phyloP scores from a whole-genome alignment of 1,140 invertebrate genomes.

The Heliconius hermathena region DNA sequence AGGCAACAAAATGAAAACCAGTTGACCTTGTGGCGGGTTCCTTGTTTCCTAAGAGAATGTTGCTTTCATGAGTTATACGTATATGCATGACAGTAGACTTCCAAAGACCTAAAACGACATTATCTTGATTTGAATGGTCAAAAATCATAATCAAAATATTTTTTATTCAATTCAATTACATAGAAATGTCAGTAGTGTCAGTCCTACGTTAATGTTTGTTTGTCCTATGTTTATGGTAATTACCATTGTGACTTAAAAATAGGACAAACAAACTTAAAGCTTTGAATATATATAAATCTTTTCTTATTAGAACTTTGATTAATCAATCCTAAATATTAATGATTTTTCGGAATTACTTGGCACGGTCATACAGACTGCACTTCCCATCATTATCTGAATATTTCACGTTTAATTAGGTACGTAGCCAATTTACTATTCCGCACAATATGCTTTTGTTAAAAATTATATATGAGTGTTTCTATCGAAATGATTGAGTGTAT shows the following conservation, averaged over 20 bases:
- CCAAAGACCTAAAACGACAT: background rate
- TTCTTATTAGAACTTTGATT: background rate
- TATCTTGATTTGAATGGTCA: background rate
- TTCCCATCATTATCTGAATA: background rate
- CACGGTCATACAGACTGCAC: background rate
- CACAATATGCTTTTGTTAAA: background rate
- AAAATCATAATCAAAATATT: no score
- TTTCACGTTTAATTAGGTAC: background rate
- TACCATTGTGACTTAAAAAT: no score
- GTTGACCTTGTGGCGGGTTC: conserved; percentile 30
- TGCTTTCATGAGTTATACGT: background rate
- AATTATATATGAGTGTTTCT: background rate
- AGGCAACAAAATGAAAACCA: conserved; percentile 23
- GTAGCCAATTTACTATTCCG: background rate
- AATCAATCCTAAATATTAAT: background rate
- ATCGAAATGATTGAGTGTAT: background rate
- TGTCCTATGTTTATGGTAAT: no score
- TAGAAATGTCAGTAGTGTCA: no score
- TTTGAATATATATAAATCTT: background rate
- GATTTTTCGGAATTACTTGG: no score
- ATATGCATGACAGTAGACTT: background rate
- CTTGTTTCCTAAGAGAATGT: conserved; percentile 20
- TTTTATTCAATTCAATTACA: no score
- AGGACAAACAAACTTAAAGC: no score
- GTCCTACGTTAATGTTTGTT: no score